Evolutionary conservation across 2,113 vertebrate species (phyloP), one percentile per base, ranked within the genome.

Genomic region (Suncus etruscus): DNA sequence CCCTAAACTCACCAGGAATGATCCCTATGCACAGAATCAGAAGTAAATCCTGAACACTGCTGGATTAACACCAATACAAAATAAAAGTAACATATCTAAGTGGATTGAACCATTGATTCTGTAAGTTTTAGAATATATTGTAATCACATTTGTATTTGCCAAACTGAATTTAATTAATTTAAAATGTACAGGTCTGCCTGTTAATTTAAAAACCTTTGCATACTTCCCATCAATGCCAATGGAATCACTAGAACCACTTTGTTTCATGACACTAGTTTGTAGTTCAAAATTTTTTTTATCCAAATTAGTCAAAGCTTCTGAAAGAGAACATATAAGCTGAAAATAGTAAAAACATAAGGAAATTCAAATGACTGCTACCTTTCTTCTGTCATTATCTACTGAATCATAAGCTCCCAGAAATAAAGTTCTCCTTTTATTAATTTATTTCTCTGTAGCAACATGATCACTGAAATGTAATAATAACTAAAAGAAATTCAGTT

Each of bases 141-240:
- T 74, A 84, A 75, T 76, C 45, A 39, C 27, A 51, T 0, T 95
- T 72, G 22, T 45, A 78, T 79, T 15, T 82, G 58, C 10, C 50
- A 73, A 91, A 69, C 1, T 92, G 27, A 15, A 72, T 72, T 81
- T 73, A 83, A 9, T 27, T 47, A 3, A 29, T 83, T 92, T 48
- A 78, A 83, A 76, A 72, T 68, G 63, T 51, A 51, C 1, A 66
- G 69, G 7, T 74, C n/a, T n/a, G n/a, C 66, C 9, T 82, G 11
- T 29, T 81, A 11, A 91, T 83, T 65, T 94, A 29, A 68, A 85
- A 74, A 1, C 12, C 78, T 63, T 72, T 72, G 11, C 6, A 22
- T 15, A 73, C 51, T 72, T 3, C 14, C 66, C 11, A 29, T 79
- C 29, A 31, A 79, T 1, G 24, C 79, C 81, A 93, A 31, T 69